Evolutionary conservation across 23 tunicate species (phyloP), one percentile per base, ranked within the genome.

Genomic region (Ascidia mentula): DNA sequence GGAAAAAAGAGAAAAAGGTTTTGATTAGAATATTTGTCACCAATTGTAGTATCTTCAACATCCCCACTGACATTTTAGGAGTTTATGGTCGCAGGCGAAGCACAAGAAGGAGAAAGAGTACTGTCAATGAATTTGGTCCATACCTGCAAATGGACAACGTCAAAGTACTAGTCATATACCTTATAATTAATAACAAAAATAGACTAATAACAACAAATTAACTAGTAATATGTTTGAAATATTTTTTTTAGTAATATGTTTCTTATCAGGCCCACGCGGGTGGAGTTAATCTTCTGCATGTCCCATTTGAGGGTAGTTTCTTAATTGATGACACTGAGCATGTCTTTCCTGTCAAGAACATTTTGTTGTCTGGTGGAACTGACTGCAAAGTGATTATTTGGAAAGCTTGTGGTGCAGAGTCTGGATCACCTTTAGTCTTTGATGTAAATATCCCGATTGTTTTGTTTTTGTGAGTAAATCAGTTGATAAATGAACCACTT

Each of bases 231-330:
- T 71, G 38, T 18, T 71, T 71, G 4, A 26, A 6, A 5, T 5
- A 9, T 28, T 20, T 53, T 5, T 53, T 6, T 53, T 28, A 53
- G 22, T 15, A 37, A 28, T 69, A 13, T 69, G 18, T 22, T 69
- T 18, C n/a, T 32, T 45, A 26, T 39, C 77, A 89, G 94, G 82
- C 82, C 18, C 94, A 89, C 60, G 35, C 59, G 15, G 94, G 94
- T 31, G 69, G 37, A 28, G 88, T 89, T 31, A 37, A 26, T 17
- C 24, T 34, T 40, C 46, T 83, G 32, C 74, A 46, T 78, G 87
- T 61, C 2, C 87, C 88, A 5, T 36, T 31, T 38, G 84, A 83
- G 28, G 80, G 86, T 28, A 84, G 59, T 36, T 75, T 76, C 4
- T 28, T 53, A 5, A 53, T 69, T 76, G 32, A 18, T 65, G 35